These are phyloP conservation scores for Coremacera marginata DNA, from an alignment of 2,888 invertebrate species.

Conservation along the genomic window DNA sequence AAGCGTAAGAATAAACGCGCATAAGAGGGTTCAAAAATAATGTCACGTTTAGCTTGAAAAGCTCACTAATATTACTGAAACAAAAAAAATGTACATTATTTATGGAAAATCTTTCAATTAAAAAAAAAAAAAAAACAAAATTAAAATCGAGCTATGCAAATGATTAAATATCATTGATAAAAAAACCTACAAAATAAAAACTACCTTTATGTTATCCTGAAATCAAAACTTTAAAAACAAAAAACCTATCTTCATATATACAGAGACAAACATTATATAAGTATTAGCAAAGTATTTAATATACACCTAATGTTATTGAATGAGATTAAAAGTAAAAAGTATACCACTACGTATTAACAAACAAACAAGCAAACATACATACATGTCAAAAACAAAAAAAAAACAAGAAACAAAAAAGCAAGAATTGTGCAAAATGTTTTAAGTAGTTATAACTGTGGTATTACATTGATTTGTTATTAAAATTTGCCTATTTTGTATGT, in stretches of 20 bases:
- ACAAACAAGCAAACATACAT: not conserved
- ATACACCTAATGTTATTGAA: slow-evolving; percentile 3
- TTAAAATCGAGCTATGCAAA: slow-evolving; percentile 32
- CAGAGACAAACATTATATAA: slow-evolving; percentile 5
- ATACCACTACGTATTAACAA: not conserved
- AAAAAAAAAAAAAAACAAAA: slow-evolving; percentile 36
- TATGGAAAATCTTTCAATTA: not conserved
- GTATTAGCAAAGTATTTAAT: slow-evolving; percentile 38
- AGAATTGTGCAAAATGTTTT: not conserved
- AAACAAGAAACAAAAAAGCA: not conserved
- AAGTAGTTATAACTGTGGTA: not conserved
- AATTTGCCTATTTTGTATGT: not conserved
- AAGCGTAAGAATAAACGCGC: not conserved
- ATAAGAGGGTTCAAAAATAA: too few relatives aligned
- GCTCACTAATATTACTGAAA: not conserved
- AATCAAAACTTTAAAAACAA: slow-evolving; percentile 19
- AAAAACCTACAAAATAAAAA: slow-evolving; percentile 16
- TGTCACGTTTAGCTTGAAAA: too few relatives aligned
- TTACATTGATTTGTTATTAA: not conserved
- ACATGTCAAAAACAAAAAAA: not conserved
- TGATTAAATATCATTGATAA: slow-evolving; percentile 3
- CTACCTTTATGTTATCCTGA: slow-evolving; percentile 6
- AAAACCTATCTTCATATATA: not conserved
- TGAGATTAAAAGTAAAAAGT: slow-evolving; percentile 1
- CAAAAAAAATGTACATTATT: slow-evolving; percentile 39